Base-by-base conservation (phyloP, 2,113 vertebrate genomes). In the Bubo scandiacus region DNA sequence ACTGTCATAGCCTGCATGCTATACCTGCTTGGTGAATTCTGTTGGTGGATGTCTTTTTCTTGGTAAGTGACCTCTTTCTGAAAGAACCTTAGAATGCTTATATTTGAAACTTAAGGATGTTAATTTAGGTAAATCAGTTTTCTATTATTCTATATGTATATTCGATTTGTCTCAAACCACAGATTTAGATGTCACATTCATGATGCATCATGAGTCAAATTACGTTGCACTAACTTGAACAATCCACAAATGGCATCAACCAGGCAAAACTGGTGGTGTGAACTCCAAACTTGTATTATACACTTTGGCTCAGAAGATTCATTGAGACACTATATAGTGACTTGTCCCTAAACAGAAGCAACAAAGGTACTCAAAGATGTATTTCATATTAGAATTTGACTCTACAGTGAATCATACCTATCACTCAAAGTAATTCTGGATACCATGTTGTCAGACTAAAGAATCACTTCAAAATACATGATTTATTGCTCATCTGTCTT, bases 401-500 rank as follows among this genome's bases (percentile, higher is more conserved):
- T 91, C 62, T 84, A 51, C 12, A 77, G n/a, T 22, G 29, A 90
- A 94, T 96, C 75, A 79, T 65, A 93, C 40, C 90, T 89, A 78
- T 89, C 65, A 88, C 95, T 96, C 79, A 96, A 92, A 94, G 25
- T 86, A 87, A 87, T 96, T 54, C 70, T 89, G 92, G 93, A 88
- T 86, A 94, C n/a, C 27, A 22, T 42, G 55, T 78, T 97, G 91
- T 91, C 94, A 96, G 67, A 89, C 94, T 96, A 95, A 97, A 74
- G 47, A 95, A 90, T 67, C 85, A 94, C 97, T 93, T 88, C 71
- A 80, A 95, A 97, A 95, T 94, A 88, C 36, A 90, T 94, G 85
- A 97, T 91, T 87, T 89, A 92, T 96, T 94, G 80, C 94, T 97
- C 94, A 82, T 94, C 95, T 96, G 49, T 96, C 96, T 87, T 97